A percentile compares a stretch with the other conserved stretches of the same genome.
These are phyloP conservation scores for Catonia carolina DNA, from an alignment of 2,888 invertebrate species.

Conservation along the genomic window DNA sequence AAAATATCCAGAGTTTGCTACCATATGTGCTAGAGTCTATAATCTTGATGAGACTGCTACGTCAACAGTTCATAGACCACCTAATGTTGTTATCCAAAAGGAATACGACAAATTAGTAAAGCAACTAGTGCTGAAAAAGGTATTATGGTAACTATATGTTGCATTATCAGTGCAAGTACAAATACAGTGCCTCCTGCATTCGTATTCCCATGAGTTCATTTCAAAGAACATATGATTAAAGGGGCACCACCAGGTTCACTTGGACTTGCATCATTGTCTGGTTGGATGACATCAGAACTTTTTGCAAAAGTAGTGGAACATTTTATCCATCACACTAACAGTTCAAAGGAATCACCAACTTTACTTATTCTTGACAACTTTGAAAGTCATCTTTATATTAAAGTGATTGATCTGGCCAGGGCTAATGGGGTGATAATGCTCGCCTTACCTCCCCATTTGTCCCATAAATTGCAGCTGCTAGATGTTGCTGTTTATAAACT, in stretches of 20 bases:
- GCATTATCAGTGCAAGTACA: conserved; percentile 11
- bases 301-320: conserved; percentile 36
- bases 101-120: conserved; percentile 37
- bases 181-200: conserved; percentile 17
- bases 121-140: conserved; percentile 40
- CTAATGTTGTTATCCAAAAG: conserved; percentile 39
- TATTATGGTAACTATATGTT: conserved; percentile 37
- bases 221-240: conserved; percentile 36
- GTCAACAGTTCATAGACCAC: conserved; percentile 40
- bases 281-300: conserved; percentile 38
- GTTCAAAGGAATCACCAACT: conserved; percentile 32
- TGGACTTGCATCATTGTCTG: conserved; percentile 36
- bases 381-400: conserved; percentile 36
- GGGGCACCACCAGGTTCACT: conserved; percentile 38
- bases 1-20: conserved; percentile 27
- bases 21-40: conserved; percentile 38
- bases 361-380: conserved; percentile 38
- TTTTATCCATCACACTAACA: conserved; percentile 36
- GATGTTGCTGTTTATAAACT: conserved; percentile 36
- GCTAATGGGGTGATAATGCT: conserved; percentile 41
- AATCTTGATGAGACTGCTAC: conserved; percentile 40
- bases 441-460: conserved; percentile 41
- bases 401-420: conserved; percentile 37
- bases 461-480: conserved; percentile 41
- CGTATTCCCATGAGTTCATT: conserved; percentile 11